These are phyloP conservation scores for Scaptomyza montana DNA, from an alignment of 1,140 invertebrate species.

Conservation along the genomic window DNA sequence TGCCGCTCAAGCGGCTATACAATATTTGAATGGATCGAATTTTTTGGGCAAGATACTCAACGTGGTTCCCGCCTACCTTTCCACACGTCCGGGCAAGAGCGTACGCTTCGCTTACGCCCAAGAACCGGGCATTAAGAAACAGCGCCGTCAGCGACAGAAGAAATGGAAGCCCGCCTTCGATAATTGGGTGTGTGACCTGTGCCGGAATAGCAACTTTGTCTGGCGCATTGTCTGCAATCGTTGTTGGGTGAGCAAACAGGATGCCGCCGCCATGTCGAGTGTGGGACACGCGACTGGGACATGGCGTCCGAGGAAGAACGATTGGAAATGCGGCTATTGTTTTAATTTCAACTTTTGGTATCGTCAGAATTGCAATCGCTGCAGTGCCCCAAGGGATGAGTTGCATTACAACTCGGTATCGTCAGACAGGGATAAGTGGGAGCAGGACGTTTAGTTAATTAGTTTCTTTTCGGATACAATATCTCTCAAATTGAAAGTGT, in stretches of 20 bases:
- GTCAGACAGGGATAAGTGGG: conserved; percentile 54
- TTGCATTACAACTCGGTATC: conserved; percentile 18
- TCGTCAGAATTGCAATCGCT: conserved; percentile 63
- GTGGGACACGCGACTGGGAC: not conserved
- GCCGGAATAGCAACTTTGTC: conserved; percentile 67
- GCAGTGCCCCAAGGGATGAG: conserved; percentile 38
- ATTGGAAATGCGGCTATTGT: conserved; percentile 58
- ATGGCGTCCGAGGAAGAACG: conserved; percentile 33
- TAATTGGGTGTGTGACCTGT: conserved; percentile 60
- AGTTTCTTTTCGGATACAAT: not conserved
- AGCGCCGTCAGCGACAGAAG: conserved; percentile 42
- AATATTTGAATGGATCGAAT: conserved; percentile 39
- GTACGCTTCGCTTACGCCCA: conserved; percentile 57
- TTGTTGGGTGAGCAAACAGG: conserved; percentile 40
- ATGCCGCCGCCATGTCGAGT: not conserved
- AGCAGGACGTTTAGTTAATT: conserved; percentile 40
- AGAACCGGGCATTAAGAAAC: conserved; percentile 29
- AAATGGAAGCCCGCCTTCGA: conserved; percentile 69
- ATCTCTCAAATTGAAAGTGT: conserved; percentile 30
- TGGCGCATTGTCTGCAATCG: conserved; percentile 67
- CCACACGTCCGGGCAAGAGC: conserved; percentile 39
- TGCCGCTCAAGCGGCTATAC: conserved; percentile 57
- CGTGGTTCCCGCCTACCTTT: conserved; percentile 64
- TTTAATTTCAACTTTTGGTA: conserved; percentile 69
- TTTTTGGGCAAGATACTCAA: conserved; percentile 55